Evolutionary conservation across 2,113 vertebrate genomes (phyloP), one percentile per base, ranked within the genome.

Genomic region (Caracal caracal): DNA sequence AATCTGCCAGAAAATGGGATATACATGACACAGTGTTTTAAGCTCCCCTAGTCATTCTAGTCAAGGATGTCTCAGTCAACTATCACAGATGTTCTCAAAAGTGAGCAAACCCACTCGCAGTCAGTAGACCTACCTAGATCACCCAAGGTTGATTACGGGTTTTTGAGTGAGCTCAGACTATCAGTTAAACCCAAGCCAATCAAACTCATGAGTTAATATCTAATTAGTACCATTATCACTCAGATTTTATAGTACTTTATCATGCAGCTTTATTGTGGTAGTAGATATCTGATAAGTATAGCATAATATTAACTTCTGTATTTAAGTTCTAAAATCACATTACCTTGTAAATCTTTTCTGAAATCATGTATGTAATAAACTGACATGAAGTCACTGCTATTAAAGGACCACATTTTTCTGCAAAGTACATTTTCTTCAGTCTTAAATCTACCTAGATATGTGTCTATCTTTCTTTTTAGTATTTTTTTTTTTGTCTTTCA

Each of bases 351-450:
- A 86, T 82, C 24, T 75, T 80, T n/a, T 68, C 28, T 59, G 2
- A 93, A 81, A 61, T 43, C 12, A 40, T 24, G 10, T 10, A 59
- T 95, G 33, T 9, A 93, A 51, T 73, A 81, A 73, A 26, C 75
- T 86, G 8, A 43, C 22, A 79, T 35, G 10, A 59, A 35, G 1
- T 47, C 33, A 49, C 5, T n/a, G 9, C 75, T 79, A 56, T 63
- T 35, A 91, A 81, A 75, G 16, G 28, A 40, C 35, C 5, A 47
- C 10, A 63, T 83, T 70, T 59, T 7, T 56, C 49, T 35, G 35
- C 59, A 20, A 65, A 85, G 49, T 76, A 88, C 81, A 56, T 89
- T 3, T 97, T 95, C 53, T 82, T 85, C 59, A 61, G 12, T 43
- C 76, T 37, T 61, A 84, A 70, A n/a, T 37, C 70, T 51, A 24